A percentile compares a stretch with the other conserved stretches of the same genome.
Evolutionary conservation across 1,140 invertebrate species (phyloP).

Genomic region (Drosophila leontia): DNA sequence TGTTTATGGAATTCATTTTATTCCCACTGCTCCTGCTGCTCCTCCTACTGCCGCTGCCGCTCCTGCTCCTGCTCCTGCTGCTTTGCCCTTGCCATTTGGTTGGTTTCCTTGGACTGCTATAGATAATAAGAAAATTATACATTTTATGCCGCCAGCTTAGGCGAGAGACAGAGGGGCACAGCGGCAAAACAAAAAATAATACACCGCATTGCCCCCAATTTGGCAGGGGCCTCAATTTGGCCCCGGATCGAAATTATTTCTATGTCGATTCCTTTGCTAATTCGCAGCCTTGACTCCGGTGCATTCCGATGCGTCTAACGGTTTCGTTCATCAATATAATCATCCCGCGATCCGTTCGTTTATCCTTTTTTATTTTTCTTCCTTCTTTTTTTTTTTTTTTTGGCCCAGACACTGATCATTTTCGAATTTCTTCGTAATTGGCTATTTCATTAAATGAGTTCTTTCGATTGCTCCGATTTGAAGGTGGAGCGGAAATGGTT

Average conservation of each 20-base stretch:
- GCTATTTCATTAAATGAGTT: constrained; percentile 73
- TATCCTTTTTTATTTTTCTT: constrained; percentile 44
- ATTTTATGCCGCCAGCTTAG: constrained; percentile 67
- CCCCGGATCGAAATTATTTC: constrained; percentile 62
- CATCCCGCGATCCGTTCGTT: constrained; percentile 55
- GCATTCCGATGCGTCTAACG: constrained; percentile 82
- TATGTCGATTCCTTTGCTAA: constrained; percentile 39
- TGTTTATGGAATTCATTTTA: constrained; percentile 83
- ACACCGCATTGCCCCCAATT: constrained; percentile 80
- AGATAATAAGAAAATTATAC: constrained; percentile 85
- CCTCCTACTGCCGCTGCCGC: background rate
- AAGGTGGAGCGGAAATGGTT: background rate
- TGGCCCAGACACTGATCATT: constrained; percentile 65
- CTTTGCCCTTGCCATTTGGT: constrained; percentile 45
- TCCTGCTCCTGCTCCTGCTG: constrained; percentile 20
- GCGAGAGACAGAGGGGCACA: constrained; percentile 14
- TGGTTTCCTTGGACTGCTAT: constrained; percentile 44
- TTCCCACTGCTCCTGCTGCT: constrained; percentile 41
- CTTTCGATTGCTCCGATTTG: constrained; percentile 46
- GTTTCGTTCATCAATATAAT: constrained; percentile 62
- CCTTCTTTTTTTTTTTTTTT: background rate
- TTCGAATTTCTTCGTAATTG: constrained; percentile 69
- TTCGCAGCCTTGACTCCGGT: constrained; percentile 45
- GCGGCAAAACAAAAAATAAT: constrained; percentile 55
- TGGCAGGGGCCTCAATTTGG: constrained; percentile 68